These are phyloP conservation scores for Cavia porcellus DNA, from an alignment of 2,113 vertebrate genomes.

Conservation along the genomic window DNA sequence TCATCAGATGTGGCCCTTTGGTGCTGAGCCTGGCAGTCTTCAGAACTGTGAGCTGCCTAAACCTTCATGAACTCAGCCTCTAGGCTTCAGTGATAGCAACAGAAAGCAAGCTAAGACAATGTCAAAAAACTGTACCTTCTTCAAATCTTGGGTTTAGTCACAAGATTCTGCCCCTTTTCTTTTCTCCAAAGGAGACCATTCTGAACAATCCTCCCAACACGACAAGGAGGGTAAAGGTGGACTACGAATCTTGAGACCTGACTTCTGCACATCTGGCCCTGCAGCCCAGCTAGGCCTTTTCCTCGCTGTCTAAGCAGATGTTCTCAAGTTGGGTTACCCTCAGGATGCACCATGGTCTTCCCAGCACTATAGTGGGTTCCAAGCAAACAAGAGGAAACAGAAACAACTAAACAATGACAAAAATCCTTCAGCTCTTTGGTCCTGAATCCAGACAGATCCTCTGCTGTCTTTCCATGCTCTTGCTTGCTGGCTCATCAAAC, in stretches of 20 bases:
- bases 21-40: background rate
- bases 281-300: too few species aligned
- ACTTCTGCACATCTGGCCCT: background rate
- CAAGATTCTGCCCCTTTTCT: background rate
- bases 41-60: background rate
- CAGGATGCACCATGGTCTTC: background rate
- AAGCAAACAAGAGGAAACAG: background rate
- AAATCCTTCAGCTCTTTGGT: background rate
- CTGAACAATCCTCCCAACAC: background rate
- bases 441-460: background rate
- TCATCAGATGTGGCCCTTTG: background rate
- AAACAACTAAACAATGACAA: conserved; percentile 16
- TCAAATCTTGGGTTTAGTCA: conserved; percentile 28
- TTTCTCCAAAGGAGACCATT: background rate
- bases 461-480: conserved; percentile 43
- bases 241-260: accelerated
- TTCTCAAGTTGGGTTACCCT: background rate
- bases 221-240: background rate
- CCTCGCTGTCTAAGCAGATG: background rate
- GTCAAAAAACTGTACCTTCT: background rate
- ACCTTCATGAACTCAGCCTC: background rate
- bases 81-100: too few species aligned
- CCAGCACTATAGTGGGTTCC: background rate
- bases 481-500: conserved; percentile 51
- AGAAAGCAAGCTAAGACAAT: background rate